A percentile compares a stretch with the other conserved stretches of the same genome.
phyloP scores from a whole-genome alignment of 2,888 invertebrate species.

The Epinotia bilunana region DNA sequence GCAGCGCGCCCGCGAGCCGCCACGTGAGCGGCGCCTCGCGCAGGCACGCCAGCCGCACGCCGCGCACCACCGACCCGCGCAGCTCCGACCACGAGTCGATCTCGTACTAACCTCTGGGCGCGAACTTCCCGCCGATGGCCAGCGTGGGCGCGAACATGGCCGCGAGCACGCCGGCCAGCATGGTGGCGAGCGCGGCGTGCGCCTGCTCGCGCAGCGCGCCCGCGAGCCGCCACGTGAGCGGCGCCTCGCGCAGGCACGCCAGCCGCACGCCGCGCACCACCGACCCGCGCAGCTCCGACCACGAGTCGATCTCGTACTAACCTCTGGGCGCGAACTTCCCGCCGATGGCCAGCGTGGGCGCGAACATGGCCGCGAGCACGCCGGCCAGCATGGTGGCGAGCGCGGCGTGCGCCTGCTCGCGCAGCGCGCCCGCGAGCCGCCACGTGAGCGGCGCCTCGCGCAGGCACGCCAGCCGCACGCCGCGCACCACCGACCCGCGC shows the following conservation, averaged over 20 bases:
- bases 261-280: slow-evolving; percentile 66
- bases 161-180: slow-evolving; percentile 65
- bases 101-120: slow-evolving; percentile 12
- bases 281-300: slow-evolving; percentile 76
- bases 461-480: slow-evolving; percentile 56
- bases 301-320: slow-evolving; percentile 24
- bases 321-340: slow-evolving; percentile 27
- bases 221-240: slow-evolving; percentile 58
- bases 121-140: slow-evolving; percentile 44
- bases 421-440: slow-evolving; percentile 58
- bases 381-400: slow-evolving; percentile 66
- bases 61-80: slow-evolving; percentile 64
- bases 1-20: slow-evolving; percentile 58
- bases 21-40: slow-evolving; percentile 48
- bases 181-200: slow-evolving; percentile 72
- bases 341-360: slow-evolving; percentile 48
- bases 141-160: slow-evolving; percentile 48
- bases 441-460: slow-evolving; percentile 48
- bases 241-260: slow-evolving; percentile 43
- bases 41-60: slow-evolving; percentile 56
- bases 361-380: slow-evolving; percentile 56
- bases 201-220: slow-evolving; percentile 50
- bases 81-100: slow-evolving; percentile 74
- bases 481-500: slow-evolving; percentile 64
- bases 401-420: slow-evolving; percentile 68